Conservation (phyloP, 2,797 vertebrate genomes). For the Myotis myotis region DNA sequence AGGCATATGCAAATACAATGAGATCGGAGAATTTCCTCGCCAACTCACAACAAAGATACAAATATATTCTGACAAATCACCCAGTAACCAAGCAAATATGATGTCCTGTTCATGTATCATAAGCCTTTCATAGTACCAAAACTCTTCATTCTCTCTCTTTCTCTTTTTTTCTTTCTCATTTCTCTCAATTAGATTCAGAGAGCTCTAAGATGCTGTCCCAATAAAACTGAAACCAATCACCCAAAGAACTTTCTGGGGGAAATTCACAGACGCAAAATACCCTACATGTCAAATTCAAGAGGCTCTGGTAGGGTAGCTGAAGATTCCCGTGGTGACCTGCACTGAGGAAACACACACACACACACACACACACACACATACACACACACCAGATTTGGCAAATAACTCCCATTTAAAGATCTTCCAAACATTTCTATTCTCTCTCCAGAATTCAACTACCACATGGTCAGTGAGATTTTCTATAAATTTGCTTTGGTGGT, state of each 20-base stretch:
- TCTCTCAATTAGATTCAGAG: neutral
- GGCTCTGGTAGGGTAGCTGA: neutral
- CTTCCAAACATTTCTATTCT: slow-evolving; percentile 57
- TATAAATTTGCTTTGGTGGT: slow-evolving; percentile 59
- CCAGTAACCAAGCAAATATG: neutral
- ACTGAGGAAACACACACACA: neutral
- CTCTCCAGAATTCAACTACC: slow-evolving; percentile 33
- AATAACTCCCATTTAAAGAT: slow-evolving; percentile 20
- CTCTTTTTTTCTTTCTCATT: neutral
- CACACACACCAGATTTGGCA: neutral
- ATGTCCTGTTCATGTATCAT: neutral
- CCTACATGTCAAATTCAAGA: neutral
- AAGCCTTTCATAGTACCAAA: neutral
- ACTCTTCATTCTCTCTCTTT: neutral
- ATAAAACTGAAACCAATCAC: neutral
- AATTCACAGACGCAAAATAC: neutral
- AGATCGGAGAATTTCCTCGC: neutral
- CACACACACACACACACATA: neutral
- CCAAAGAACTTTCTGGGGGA: neutral
- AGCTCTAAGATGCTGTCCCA: neutral
- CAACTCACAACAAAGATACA: slow-evolving; percentile 2
- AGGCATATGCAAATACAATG: neutral
- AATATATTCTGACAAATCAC: slow-evolving; percentile 7
- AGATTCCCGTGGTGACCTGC: neutral
- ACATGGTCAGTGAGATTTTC: slow-evolving; percentile 62